phyloP scores from a whole-genome alignment of 1,140 invertebrate genomes.

The Lycorma delicatula region DNA sequence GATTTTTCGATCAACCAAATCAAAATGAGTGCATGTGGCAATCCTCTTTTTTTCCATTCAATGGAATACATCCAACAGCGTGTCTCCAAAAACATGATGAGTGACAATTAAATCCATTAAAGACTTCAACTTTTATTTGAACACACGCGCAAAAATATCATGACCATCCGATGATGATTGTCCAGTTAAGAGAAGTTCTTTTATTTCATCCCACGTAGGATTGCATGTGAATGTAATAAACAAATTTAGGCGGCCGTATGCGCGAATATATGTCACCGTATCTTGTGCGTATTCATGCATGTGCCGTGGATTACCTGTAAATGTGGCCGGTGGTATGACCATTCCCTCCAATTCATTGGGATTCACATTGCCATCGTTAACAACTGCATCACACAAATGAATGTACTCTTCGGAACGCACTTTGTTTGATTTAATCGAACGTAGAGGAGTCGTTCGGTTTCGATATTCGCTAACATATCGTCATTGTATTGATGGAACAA shows the following conservation, averaged over 20 bases:
- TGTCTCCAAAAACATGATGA: constrained; percentile 30
- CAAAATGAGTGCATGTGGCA: constrained; percentile 37
- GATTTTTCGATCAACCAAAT: constrained; percentile 38
- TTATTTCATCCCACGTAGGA: constrained; percentile 41
- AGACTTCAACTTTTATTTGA: constrained; percentile 13
- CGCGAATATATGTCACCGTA: constrained; percentile 41
- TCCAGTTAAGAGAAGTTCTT: constrained; percentile 33
- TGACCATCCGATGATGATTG: constrained; percentile 25
- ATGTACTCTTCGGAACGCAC: constrained; percentile 33
- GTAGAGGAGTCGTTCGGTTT: constrained; percentile 35
- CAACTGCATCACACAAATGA: constrained; percentile 25
- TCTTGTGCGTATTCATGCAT: constrained; percentile 43
- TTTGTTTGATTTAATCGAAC: constrained; percentile 33
- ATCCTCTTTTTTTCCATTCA: constrained; percentile 43
- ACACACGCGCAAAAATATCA: constrained; percentile 14
- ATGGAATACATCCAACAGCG: constrained; percentile 40
- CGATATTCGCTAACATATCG: constrained; percentile 36
- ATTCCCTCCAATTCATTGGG: constrained; percentile 15
- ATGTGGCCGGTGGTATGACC: constrained; percentile 34
- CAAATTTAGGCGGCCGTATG: constrained; percentile 37
- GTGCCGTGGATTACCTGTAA: constrained; percentile 35
- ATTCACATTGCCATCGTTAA: constrained; percentile 6
- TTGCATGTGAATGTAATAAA: constrained; percentile 42
- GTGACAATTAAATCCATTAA: constrained; percentile 24
- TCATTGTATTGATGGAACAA: constrained; percentile 37